Conservation (phyloP, 2,113 vertebrate species). For the Narcine bancroftii region DNA sequence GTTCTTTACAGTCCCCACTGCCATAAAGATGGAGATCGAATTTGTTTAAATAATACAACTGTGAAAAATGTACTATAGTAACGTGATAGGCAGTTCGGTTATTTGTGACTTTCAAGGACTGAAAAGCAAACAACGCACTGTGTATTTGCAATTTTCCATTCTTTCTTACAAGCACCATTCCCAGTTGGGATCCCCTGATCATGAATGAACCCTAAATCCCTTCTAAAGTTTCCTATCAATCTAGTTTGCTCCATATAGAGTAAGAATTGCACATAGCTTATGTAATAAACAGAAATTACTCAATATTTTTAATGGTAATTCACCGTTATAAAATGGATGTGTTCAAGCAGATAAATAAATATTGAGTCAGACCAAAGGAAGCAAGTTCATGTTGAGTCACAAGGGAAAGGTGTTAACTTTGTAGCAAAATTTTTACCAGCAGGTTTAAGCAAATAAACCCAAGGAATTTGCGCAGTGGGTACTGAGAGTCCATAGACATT, state of each 20-base stretch:
- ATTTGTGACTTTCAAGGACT: not conserved
- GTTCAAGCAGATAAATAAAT: not conserved
- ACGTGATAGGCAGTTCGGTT: not conserved
- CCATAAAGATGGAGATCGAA: not conserved
- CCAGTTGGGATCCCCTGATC: not conserved
- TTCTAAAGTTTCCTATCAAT: not conserved
- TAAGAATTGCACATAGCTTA: not conserved
- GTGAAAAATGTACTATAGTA: not conserved
- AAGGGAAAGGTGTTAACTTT: not conserved
- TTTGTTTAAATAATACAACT: not conserved
- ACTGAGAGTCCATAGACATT: not conserved
- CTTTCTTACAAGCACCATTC: not conserved
- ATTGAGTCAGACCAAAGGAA: not conserved
- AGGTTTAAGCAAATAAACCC: not conserved
- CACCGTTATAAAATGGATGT: not conserved
- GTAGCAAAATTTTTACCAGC: not conserved
- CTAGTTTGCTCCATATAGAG: not conserved
- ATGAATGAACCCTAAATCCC: not conserved
- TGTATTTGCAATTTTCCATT: not conserved
- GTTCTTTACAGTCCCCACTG: not conserved
- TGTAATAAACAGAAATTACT: not conserved
- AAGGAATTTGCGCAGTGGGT: not conserved
- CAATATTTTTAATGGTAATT: not conserved
- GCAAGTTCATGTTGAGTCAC: not conserved
- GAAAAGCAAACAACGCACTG: not conserved